Conservation (phyloP, 2,113 vertebrate genomes). For the Psittacara wagleri region DNA sequence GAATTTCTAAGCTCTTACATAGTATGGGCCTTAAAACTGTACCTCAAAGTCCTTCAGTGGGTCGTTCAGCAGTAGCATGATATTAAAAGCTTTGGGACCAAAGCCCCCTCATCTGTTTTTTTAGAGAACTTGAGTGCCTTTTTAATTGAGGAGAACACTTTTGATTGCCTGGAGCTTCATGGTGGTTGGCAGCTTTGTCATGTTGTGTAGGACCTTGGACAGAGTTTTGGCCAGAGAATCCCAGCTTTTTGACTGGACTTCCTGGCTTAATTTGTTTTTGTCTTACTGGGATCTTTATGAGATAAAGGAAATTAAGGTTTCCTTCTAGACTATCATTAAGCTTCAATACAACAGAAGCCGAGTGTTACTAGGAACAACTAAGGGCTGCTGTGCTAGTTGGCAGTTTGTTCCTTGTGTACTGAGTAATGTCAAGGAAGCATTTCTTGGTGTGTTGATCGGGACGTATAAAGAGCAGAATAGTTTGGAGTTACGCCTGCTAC, state of each 20-base stretch:
- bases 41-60: background rate
- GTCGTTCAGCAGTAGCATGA: background rate
- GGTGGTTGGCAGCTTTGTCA: rapidly evolving
- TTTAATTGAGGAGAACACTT: too few relatives aligned
- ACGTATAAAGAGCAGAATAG: rapidly evolving
- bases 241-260: background rate
- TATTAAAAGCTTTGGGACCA: background rate
- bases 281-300: background rate
- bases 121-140: background rate
- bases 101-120: rapidly evolving
- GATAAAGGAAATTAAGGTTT: background rate
- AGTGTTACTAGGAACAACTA: background rate
- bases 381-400: background rate
- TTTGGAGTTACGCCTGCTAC: background rate
- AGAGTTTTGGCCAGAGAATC: background rate
- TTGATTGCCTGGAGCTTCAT: rapidly evolving
- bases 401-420: background rate
- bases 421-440: background rate
- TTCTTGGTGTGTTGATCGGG: background rate
- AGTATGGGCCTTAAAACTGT: background rate
- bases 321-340: background rate
- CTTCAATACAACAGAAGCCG: background rate
- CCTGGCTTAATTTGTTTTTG: rapidly evolving
- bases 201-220: background rate
- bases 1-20: background rate